Conservation (phyloP, 37 sponge, comb jelly and placozoan species). For the Spongilla lacustris region DNA sequence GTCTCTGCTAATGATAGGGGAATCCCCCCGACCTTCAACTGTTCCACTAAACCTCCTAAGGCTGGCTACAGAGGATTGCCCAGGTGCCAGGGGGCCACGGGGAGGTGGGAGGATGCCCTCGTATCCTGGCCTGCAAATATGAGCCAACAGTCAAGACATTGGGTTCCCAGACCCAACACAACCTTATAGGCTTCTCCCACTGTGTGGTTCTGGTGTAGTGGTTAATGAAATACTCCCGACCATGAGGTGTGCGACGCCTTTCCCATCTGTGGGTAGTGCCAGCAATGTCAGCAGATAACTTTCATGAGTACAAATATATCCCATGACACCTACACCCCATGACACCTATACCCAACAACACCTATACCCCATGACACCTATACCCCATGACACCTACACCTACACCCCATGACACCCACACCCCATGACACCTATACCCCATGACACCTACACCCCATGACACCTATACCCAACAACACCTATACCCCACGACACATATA, state of each 20-base stretch:
- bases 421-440: no score
- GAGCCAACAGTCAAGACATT: not conserved
- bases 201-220: constrained; percentile 96
- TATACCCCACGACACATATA: no score
- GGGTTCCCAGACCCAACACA: not conserved
- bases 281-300: not conserved
- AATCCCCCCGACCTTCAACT: not conserved
- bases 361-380: no score
- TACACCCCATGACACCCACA: no score
- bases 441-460: no score
- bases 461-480: no score
- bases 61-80: not conserved
- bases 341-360: not conserved
- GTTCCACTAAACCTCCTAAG: not conserved
- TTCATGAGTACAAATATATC: not conserved
- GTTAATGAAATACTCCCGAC: constrained; percentile 91
- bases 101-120: constrained; percentile 48
- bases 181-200: constrained; percentile 67
- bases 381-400: no score
- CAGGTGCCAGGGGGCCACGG: not conserved
- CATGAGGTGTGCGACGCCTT: constrained; percentile 79
- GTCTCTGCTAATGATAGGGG: not conserved
- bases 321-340: not conserved
- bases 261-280: constrained; percentile 85
- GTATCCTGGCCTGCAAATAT: constrained; percentile 70